A percentile compares a stretch with the other conserved stretches of the same genome.
phyloP scores from a whole-genome alignment of 2,888 invertebrate species.

The Diplolepis rosae region DNA sequence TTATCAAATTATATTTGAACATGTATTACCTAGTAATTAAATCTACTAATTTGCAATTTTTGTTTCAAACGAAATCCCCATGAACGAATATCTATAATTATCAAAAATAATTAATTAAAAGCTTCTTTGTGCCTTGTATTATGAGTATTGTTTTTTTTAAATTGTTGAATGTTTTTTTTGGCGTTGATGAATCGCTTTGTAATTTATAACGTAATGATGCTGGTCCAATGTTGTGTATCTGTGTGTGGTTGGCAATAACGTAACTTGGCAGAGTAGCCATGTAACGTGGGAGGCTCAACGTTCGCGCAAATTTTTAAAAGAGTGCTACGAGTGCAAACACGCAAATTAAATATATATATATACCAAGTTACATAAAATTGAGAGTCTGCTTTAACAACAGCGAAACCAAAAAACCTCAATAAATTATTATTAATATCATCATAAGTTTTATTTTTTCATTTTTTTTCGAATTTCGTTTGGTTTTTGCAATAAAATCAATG shows the following conservation, averaged over 20 bases:
- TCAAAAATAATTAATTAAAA: too few species aligned
- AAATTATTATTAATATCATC: too few species aligned
- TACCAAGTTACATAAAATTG: not conserved
- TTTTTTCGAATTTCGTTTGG: too few species aligned
- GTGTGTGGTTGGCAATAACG: conserved; percentile 11
- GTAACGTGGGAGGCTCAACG: not conserved
- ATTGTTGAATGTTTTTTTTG: not conserved
- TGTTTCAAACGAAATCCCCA: too few species aligned
- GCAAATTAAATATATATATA: not conserved
- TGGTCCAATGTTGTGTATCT: not conserved
- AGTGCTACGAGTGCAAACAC: not conserved
- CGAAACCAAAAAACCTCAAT: not conserved
- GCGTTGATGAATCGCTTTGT: conserved; percentile 1
- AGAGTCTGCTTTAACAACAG: not conserved
- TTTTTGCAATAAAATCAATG: too few species aligned
- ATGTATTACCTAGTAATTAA: too few species aligned
- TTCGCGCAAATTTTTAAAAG: conserved; percentile 6
- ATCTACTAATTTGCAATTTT: too few species aligned
- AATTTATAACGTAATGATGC: conserved; percentile 18
- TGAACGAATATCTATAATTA: too few species aligned
- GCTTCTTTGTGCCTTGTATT: too few species aligned
- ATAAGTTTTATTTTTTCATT: too few species aligned
- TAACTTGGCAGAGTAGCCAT: conserved; percentile 7
- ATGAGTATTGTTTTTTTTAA: not conserved
- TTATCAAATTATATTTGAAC: too few species aligned